Base-by-base conservation (phyloP, 2,888 invertebrate species). In the Acheta domesticus region DNA sequence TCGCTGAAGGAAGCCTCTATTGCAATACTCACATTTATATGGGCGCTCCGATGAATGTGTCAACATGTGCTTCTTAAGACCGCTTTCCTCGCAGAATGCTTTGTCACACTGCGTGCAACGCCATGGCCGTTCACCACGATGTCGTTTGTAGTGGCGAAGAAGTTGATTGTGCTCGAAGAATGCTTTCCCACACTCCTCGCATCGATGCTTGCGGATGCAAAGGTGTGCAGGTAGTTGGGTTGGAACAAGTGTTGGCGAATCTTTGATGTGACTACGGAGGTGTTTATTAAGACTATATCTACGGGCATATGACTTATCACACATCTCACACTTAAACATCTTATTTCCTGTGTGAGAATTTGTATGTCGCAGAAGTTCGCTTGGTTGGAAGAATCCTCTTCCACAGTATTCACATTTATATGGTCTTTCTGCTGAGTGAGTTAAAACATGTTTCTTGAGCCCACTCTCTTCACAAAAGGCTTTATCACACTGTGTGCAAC, bases 281-380 rank as follows among this genome's bases (percentile, higher is more conserved):
- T 62, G 62, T n/a, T 62, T 62, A n/a, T 62, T 62, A n/a, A 62
- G 62, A n/a, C 62, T 62, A n/a, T 62, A 62, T 62, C 62, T 14
- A 14, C 62, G 62, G 62, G 62, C 62, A n/a, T 62, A 62, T n/a
- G 62, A 14, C n/a, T 62, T 62, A n/a, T 62, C 62, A n/a, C 62
- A 62, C 62, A 62, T 62, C 62, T 62, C 62, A n/a, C 62, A 62
- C 62, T 62, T 62, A n/a, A 62, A 62, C 62, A 62, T 62, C 16
- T 62, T 62, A n/a, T 62, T 62, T 14, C 62, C 62, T 14, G 62
- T 62, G 62, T 62, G 62, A 14, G 62, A 62, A n/a, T 62, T 62
- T 14, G 62, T 62, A n/a, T 62, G 62, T n/a, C 62, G 62, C 1
- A 62, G 62, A n/a, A 62, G 62, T n/a, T 62, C 62, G 14, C 62